Percentiles rank a stretch among this genome's conserved stretches.
phyloP scores from a whole-genome alignment of 2,888 invertebrate genomes.

The Stictocephala bisonia region DNA sequence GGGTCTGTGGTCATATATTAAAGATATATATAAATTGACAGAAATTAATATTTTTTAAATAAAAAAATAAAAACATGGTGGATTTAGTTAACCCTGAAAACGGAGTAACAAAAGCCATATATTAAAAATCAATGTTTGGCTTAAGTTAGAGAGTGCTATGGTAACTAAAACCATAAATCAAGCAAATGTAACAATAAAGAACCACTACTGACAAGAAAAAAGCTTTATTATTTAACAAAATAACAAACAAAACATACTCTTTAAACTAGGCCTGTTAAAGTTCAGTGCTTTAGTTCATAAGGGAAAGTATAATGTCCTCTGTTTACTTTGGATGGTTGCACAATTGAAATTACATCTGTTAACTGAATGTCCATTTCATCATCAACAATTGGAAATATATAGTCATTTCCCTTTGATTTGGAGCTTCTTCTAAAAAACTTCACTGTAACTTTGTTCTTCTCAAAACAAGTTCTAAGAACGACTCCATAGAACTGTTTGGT shows the following conservation, averaged over 20 bases:
- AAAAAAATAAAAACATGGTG: not conserved
- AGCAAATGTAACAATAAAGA: conserved; percentile 24
- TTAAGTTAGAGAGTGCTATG: conserved; percentile 22
- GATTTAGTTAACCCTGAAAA: conserved; percentile 12
- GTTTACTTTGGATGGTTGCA: not conserved
- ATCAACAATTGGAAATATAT: conserved; percentile 16
- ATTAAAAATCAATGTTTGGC: conserved; percentile 18
- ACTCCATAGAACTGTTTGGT: conserved; percentile 36
- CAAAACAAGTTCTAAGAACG: conserved; percentile 31
- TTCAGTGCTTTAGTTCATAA: not conserved
- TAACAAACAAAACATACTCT: not conserved
- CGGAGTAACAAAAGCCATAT: conserved; percentile 23
- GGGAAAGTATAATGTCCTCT: conserved; percentile 7
- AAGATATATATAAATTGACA: conserved; percentile 27
- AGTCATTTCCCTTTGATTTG: not conserved
- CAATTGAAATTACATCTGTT: conserved; percentile 8
- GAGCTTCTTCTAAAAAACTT: conserved; percentile 12
- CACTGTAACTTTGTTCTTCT: conserved; percentile 16
- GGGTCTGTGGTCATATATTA: conserved; percentile 28
- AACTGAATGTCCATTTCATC: conserved; percentile 7
- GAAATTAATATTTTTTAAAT: conserved; percentile 17
- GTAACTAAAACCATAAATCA: conserved; percentile 25
- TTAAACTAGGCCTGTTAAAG: conserved; percentile 3
- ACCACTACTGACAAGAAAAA: not conserved
- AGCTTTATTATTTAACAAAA: conserved; percentile 1